phyloP scores from a whole-genome alignment of 2,797 vertebrate genomes.

The Pipistrellus kuhlii region DNA sequence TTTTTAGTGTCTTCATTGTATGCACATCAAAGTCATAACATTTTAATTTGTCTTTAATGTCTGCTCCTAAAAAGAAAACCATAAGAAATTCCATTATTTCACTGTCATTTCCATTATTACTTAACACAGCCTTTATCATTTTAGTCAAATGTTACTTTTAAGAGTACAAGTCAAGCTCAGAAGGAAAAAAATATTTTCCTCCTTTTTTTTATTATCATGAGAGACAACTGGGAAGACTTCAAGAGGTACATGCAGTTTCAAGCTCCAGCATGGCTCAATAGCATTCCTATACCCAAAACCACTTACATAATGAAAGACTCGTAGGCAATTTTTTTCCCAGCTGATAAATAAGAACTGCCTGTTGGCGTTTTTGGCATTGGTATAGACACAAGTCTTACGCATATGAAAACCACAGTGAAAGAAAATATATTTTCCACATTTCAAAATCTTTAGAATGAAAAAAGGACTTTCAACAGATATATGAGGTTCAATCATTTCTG shows the following conservation, averaged over 20 bases:
- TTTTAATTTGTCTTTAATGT: slow-evolving; percentile 97
- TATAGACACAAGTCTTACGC: background rate
- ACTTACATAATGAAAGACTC: too few relatives aligned
- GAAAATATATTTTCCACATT: background rate
- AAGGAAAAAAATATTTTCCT: background rate
- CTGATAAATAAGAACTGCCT: background rate
- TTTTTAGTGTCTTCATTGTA: slow-evolving; percentile 95
- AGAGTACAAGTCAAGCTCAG: background rate
- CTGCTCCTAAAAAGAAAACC: slow-evolving; percentile 92
- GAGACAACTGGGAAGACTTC: background rate
- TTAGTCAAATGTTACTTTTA: background rate
- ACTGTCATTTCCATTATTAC: background rate
- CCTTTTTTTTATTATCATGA: background rate
- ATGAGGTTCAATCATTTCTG: background rate
- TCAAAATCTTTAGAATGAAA: background rate
- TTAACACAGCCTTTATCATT: background rate
- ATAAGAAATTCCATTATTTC: background rate
- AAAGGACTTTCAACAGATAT: background rate
- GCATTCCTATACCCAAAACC: background rate
- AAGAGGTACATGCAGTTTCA: background rate
- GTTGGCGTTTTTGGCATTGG: background rate
- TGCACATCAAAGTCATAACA: slow-evolving; percentile 92
- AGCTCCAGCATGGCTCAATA: background rate
- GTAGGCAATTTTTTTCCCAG: background rate
- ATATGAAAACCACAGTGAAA: background rate